Percentiles rank a stretch among this genome's conserved stretches.
Conservation (phyloP, 2,797 vertebrate genomes). For the Myotis daubentonii region DNA sequence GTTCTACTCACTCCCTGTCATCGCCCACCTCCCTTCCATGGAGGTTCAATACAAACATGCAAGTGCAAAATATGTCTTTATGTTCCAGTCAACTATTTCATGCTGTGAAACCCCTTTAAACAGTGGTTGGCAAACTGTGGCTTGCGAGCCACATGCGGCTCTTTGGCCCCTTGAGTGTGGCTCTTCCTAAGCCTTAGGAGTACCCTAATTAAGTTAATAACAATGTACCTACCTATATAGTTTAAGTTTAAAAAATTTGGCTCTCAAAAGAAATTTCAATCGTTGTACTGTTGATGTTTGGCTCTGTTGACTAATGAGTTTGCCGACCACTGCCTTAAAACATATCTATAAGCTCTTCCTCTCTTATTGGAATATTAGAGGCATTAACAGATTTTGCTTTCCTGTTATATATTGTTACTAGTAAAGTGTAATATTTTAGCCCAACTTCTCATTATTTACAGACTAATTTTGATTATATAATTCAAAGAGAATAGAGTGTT, state of each 20-base stretch:
- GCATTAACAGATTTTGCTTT: background rate
- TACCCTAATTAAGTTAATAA: too few relatives aligned
- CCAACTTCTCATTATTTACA: background rate
- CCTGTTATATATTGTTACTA: background rate
- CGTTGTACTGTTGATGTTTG: too few relatives aligned
- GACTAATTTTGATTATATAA: background rate
- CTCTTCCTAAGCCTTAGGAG: too few relatives aligned
- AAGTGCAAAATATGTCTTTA: background rate
- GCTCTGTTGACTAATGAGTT: too few relatives aligned
- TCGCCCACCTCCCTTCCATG: background rate
- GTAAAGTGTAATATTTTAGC: background rate
- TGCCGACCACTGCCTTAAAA: background rate
- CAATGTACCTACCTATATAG: too few relatives aligned
- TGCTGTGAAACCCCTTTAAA: background rate
- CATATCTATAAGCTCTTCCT: background rate
- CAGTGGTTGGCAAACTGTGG: too few relatives aligned
- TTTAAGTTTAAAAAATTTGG: too few relatives aligned
- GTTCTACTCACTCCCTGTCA: background rate
- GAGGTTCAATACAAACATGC: background rate
- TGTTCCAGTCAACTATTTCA: background rate
- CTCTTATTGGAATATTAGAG: background rate
- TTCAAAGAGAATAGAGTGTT: background rate
- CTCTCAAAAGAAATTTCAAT: too few relatives aligned
- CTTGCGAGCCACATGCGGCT: too few relatives aligned
- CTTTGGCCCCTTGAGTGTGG: too few relatives aligned